Evolutionary conservation across 1,140 invertebrate species (phyloP), one percentile per base, ranked within the genome.

Genomic region (Brachionus koreanus): DNA sequence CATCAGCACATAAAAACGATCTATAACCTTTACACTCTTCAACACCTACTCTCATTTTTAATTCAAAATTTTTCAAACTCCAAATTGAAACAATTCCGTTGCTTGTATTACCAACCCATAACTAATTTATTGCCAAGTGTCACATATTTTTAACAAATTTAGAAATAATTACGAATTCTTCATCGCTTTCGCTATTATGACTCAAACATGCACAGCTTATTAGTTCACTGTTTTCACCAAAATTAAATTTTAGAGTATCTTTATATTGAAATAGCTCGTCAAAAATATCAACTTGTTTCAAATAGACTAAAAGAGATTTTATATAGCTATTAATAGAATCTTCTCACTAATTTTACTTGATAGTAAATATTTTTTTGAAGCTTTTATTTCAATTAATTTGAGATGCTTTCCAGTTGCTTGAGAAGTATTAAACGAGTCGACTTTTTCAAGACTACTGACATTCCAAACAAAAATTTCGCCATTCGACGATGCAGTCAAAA

Each of bases 391-490:
- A 12, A 46, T 46, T 25, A 74, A 46, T 25, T 46, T 74, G 0
- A 12, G 13, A 46, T 46, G 39, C 19, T 46, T 46, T 23, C 19
- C 12, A 29, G 19, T 25, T 23, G 39, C 29, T 42, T 61, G 19
- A 23, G 19, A 37, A 37, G 29, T 29, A 43, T 79, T 79, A 16
- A 37, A 23, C 9, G 35, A 23, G 39, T 79, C 39, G 4, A 29
- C 23, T 33, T 61, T 57, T 43, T 79, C 76, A 6, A 79, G 12
- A 3, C 3, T 61, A 7, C 16, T 42, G n/a, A 37, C 12, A 61
- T 57, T n/a, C 76, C 76, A 79, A 25, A 79, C 39, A 16, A 65
- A 19, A 42, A 79, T 79, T 57, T 79, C 76, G 5, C 76, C 76
- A 63, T 79, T 79, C 19, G 49, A 16, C 9, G 49, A 65, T 2